A percentile compares a stretch with the other conserved stretches of the same genome.
These are phyloP conservation scores for Schizotus pectinicornis DNA, from an alignment of 2,888 invertebrate genomes.

Conservation along the genomic window DNA sequence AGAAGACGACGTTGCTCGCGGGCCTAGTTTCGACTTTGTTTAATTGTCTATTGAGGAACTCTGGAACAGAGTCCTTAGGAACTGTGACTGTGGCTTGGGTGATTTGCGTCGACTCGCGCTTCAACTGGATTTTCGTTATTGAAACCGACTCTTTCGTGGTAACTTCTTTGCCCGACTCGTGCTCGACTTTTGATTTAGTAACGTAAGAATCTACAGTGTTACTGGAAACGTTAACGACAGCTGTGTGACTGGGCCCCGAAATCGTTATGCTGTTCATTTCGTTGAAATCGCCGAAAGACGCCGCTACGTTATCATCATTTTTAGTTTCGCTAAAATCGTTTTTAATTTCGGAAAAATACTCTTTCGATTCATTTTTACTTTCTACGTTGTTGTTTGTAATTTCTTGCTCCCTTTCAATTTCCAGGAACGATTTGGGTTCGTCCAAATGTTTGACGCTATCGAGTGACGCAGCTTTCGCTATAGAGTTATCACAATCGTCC, in stretches of 20 bases:
- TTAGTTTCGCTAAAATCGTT: background rate
- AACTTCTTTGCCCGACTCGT: slow-evolving; percentile 40
- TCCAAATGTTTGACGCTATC: slow-evolving; percentile 67
- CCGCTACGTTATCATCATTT: too few relatives aligned
- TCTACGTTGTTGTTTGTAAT: slow-evolving; percentile 9
- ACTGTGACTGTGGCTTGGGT: slow-evolving; percentile 45
- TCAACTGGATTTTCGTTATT: slow-evolving; percentile 65
- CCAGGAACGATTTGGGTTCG: slow-evolving; percentile 49
- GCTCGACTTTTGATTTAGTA: slow-evolving; percentile 18
- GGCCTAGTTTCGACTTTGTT: slow-evolving; percentile 72
- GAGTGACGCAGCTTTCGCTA: slow-evolving; percentile 59
- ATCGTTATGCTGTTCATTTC: slow-evolving; percentile 42
- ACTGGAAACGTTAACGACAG: slow-evolving; percentile 47
- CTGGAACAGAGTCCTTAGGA: slow-evolving; percentile 63
- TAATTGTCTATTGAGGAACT: slow-evolving; percentile 73
- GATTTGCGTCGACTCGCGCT: slow-evolving; percentile 61
- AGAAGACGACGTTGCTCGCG: slow-evolving; percentile 68
- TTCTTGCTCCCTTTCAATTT: slow-evolving; percentile 26
- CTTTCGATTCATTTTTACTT: background rate
- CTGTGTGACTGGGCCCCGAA: slow-evolving; percentile 53
- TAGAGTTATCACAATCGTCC: slow-evolving; percentile 18
- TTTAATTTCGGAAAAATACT: background rate
- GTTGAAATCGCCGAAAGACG: background rate
- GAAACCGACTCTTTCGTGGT: slow-evolving; percentile 54
- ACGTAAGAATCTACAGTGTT: slow-evolving; percentile 34